These are phyloP conservation scores for Delia radicum DNA, from an alignment of 1,140 invertebrate species.

Conservation along the genomic window DNA sequence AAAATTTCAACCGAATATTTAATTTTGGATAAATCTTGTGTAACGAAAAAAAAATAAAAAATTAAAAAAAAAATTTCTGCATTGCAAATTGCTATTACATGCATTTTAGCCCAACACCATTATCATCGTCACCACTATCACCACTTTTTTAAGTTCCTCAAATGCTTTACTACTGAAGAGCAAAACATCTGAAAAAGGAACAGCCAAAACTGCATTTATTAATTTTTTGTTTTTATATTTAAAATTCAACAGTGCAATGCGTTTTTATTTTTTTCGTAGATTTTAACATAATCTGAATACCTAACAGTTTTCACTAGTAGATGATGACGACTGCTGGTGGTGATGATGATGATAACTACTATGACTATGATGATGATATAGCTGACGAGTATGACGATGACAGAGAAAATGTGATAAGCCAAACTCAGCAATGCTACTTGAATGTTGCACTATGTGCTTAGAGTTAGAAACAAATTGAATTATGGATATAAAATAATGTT, in stretches of 20 bases:
- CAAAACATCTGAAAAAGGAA: background rate
- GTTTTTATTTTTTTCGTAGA: background rate
- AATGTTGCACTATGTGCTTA: background rate
- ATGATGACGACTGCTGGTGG: background rate
- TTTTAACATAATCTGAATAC: slow-evolving; percentile 17
- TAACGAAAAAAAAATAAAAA: background rate
- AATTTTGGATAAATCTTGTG: slow-evolving; percentile 12
- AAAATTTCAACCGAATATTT: background rate
- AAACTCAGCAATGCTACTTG: background rate
- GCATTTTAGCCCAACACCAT: slow-evolving; percentile 6
- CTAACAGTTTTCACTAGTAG: background rate
- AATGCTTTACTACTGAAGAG: background rate
- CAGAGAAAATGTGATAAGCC: slow-evolving; percentile 2
- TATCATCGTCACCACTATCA: background rate
- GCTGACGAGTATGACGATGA: background rate
- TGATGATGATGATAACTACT: background rate
- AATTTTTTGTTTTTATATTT: background rate
- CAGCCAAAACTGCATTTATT: slow-evolving; percentile 7
- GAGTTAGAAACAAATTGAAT: too few relatives aligned
- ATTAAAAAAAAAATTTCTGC: slow-evolving; percentile 2
- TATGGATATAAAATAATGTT: too few relatives aligned
- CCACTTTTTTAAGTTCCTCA: background rate
- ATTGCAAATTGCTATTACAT: slow-evolving; percentile 4
- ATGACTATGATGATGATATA: background rate
- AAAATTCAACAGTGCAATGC: slow-evolving; percentile 5